Evolutionary conservation across 1,140 invertebrate genomes (phyloP), one percentile per base, ranked within the genome.

Genomic region (Drosophila quadrilineata): DNA sequence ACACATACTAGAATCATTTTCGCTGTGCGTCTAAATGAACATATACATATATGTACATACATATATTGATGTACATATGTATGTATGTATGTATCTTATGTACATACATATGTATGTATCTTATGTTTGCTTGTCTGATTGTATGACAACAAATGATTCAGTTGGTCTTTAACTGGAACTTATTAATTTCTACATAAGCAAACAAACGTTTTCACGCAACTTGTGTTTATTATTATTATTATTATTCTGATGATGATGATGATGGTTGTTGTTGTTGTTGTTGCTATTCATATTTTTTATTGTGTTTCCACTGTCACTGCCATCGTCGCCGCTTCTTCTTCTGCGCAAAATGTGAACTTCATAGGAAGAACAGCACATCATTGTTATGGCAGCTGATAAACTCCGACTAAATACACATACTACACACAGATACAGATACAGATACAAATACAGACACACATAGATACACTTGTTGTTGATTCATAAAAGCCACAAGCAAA

Each of bases 121-220:
- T n/a, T n/a, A n/a, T 69, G 66, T 65, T 70, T 70, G 62, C 54
- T 71, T 60, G 68, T 67, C 63, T 66, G 63, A 67, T 71, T 71
- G 64, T 71, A 45, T 50, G 64, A 56, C 68, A 67, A 71, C 68
- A 71, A 71, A 68, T 71, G 69, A 71, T 67, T 71, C 64, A 71
- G 69, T 68, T 71, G 69, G 57, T 71, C 69, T 71, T 71, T 71
- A 71, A 71, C 64, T 71, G 64, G 64, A 71, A 71, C 69, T 68
- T 71, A 70, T 70, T 72, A 70, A 56, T 70, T 72, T 72, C 58
- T 48, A 68, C 46, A 68, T 33, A 71, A 38, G 48, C 58, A 69
- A 29, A 31, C 36, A 26, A 12, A 26, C 19, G 43, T n/a, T 56
- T 33, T 40, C 62, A 70, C 66, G 67, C 67, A 66, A 70, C 63